Evolutionary conservation across 2,113 vertebrate species (phyloP), one percentile per base, ranked within the genome.

Genomic region (Salvelinus sp.): DNA sequence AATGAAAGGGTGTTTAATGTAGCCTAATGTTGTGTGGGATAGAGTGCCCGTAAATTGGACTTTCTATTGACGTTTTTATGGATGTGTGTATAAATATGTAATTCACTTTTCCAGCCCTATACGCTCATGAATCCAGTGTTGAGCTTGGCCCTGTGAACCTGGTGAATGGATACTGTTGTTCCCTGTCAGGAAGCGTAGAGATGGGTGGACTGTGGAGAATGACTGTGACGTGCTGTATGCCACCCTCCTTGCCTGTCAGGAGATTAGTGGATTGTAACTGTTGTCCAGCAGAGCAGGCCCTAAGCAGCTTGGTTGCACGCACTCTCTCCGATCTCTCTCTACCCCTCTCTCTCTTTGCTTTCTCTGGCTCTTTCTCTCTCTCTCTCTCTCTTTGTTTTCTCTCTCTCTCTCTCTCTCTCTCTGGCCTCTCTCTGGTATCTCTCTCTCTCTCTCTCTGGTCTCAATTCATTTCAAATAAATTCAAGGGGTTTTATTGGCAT

Each of bases 291-390:
- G 14, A 50, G 48, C 48, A 50, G 85, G 87, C 74, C 38, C 68
- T 83, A 78, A 79, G 82, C 78, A 76, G 78, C 86, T 86, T 74
- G 23, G 73, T 44, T 63, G 28, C 63, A 30, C 25, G 13, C 28
- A 30, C 65, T 68, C 28, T 38, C 28, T 67, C 28, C 16, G 0
- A 4, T 38, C 33, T 38, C 38, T 38, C 33, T 38, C 33, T 60
- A 25, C 28, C 54, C 22, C 75, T 76, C 27, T 74, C 54, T 38
- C 20, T 28, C 58, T 14, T 14, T 10, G 58, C 58, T 22, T 6
- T 14, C 5, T n/a, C 10, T 1, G 6, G 20, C 38, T 44, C 38
- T 44, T 0, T 38, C 38, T 9, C 38, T 2, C 38, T 7, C 33
- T 38, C 6, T 38, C 33, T 7, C 33, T 38, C 33, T 38, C 33